Evolutionary conservation across 2,888 invertebrate genomes (phyloP), one percentile per base, ranked within the genome.

Genomic region (Torymus aiolomorphi): DNA sequence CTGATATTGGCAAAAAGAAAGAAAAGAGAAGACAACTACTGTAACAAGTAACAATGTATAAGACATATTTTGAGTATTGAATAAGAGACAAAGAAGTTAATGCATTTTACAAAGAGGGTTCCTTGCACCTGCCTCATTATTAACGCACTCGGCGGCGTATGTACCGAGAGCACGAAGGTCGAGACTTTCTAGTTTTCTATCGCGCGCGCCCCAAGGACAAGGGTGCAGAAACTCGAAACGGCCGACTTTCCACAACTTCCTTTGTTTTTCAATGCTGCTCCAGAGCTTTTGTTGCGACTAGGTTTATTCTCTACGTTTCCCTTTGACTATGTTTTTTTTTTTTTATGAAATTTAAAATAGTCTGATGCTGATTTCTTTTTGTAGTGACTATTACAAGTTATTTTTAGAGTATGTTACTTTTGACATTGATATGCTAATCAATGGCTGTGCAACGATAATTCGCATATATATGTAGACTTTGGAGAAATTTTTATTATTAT

Each of bases 101-200:
- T 61, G 61, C 54, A 72, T 70, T 66, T 72, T 78, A 61, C 18
- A 49, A 72, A 70, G 31, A 31, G 18, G 51, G 57, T 52, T 67
- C n/a, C 13, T 56, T 57, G 31, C 73, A 57, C 77, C 75, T 79
- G 83, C 42, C 65, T 56, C 51, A 65, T 77, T 76, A 76, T 70
- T 67, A 59, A 54, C 14, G 54, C 67, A 67, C 49, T 67, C 69
- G 81, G 77, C 65, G 12, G 51, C 5, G 31, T 31, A 31, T 31
- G 31, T 31, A 31, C 24, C 61, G 56, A 52, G 80, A 81, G 62
- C 31, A 24, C 63, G 24, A 67, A 61, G 66, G 75, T 82, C 49
- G 63, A 51, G 11, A 74, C 72, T 69, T 71, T 74, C 59, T 59
- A 54, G 67, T 76, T 76, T 51, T 61, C 61, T 61, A 61, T 67